A percentile compares a stretch with the other conserved stretches of the same genome.
Conservation (phyloP, 2,797 vertebrate species). For the Garrulus glandarius region DNA sequence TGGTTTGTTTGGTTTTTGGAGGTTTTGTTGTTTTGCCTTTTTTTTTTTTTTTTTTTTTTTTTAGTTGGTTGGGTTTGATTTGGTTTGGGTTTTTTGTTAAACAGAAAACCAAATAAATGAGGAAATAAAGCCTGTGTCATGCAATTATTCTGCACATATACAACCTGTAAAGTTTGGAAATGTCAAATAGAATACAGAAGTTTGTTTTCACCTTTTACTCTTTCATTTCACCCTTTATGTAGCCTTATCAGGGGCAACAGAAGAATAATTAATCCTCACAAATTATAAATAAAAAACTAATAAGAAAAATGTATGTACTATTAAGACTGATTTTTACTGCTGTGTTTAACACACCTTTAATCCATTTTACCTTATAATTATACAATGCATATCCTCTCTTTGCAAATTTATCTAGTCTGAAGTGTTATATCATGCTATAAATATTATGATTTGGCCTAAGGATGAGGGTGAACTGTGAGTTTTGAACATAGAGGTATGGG, state of each 20-base stretch:
- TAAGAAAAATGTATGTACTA: background rate
- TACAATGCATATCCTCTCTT: background rate
- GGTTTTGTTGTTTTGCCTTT: no score
- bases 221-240: background rate
- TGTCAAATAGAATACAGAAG: background rate
- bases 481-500: background rate
- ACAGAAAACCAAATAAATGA: background rate
- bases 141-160: background rate
- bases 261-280: background rate
- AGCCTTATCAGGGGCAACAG: background rate
- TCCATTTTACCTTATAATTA: background rate
- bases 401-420: background rate
- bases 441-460: background rate
- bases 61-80: no score
- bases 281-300: slow-evolving; percentile 3
- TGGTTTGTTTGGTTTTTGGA: background rate
- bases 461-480: background rate
- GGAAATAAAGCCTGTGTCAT: background rate
- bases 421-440: background rate
- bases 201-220: background rate
- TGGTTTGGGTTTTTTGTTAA: background rate
- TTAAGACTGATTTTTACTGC: background rate
- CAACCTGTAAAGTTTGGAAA: background rate
- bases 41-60: background rate
- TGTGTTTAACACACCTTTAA: background rate